A percentile compares a stretch with the other conserved stretches of the same genome.
Conservation (phyloP, 2,888 invertebrate species). For the Cremastinae sp. region DNA sequence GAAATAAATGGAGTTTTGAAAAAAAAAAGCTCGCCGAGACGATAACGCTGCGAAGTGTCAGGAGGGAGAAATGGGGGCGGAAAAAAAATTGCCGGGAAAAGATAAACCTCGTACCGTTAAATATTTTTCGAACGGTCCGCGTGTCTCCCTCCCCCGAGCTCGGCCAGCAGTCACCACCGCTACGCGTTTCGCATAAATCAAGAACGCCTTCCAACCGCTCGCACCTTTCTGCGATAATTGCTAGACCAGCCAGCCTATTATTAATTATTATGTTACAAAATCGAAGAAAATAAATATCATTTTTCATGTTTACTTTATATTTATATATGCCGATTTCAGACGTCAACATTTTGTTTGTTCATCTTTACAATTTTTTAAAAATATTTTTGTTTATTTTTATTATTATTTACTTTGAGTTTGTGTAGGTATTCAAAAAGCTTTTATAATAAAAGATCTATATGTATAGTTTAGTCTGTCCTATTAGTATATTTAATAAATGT, state of each 20-base stretch:
- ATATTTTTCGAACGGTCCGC: slow-evolving; percentile 55
- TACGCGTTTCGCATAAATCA: slow-evolving; percentile 60
- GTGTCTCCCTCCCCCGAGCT: slow-evolving; percentile 45
- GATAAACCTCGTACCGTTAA: slow-evolving; percentile 58
- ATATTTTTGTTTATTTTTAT: no score
- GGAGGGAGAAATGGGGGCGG: slow-evolving; percentile 20
- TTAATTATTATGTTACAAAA: slow-evolving; percentile 47
- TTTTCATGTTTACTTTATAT: not conserved
- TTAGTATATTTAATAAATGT: no score
- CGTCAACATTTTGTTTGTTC: no score
- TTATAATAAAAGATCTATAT: no score
- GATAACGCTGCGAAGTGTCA: slow-evolving; percentile 56
- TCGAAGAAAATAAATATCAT: slow-evolving; percentile 8
- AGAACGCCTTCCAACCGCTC: slow-evolving; percentile 44
- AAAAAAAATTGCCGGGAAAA: slow-evolving; percentile 42
- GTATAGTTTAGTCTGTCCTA: no score
- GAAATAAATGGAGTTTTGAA: slow-evolving; percentile 71
- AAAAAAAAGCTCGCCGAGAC: slow-evolving; percentile 52
- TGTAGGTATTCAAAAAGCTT: no score
- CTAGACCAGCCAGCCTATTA: slow-evolving; percentile 47
- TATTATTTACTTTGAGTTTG: no score
- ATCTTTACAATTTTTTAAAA: no score
- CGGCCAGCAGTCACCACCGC: slow-evolving; percentile 51
- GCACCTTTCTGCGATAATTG: slow-evolving; percentile 54
- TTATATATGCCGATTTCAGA: no score